Conservation (phyloP, 2,113 vertebrate species). For the Lepidothrix coronata region DNA sequence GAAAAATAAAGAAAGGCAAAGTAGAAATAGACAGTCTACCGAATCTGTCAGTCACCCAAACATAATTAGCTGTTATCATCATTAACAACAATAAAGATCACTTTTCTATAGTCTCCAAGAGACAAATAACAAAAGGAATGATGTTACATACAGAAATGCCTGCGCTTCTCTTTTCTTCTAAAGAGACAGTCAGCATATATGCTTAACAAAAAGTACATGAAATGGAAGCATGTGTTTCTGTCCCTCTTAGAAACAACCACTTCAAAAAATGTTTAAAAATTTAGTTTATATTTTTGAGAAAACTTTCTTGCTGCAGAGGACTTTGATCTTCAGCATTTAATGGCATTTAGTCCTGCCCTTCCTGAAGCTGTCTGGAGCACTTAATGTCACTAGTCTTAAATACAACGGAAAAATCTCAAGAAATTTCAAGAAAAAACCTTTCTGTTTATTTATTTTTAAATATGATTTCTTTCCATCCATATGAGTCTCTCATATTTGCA, state of each 20-base stretch:
- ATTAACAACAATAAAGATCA: background rate
- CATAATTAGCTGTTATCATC: background rate
- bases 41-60: background rate
- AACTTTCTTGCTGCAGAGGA: background rate
- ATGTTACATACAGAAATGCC: background rate
- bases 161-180: background rate
- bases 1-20: background rate
- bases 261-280: background rate
- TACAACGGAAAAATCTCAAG: background rate
- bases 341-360: background rate
- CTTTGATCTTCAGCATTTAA: background rate
- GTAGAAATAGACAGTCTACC: background rate
- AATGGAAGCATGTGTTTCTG: background rate
- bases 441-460: background rate
- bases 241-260: background rate
- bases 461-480: background rate
- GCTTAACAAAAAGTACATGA: background rate
- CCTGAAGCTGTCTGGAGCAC: background rate
- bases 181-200: background rate
- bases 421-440: background rate
- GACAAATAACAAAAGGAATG: background rate
- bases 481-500: background rate
- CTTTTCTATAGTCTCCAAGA: background rate
- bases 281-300: background rate
- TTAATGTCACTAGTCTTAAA: background rate